Percentiles rank a stretch among this genome's conserved stretches.
These are phyloP conservation scores for Rhynchopsitta pachyrhyncha DNA, from an alignment of 2,113 vertebrate species.

Conservation along the genomic window DNA sequence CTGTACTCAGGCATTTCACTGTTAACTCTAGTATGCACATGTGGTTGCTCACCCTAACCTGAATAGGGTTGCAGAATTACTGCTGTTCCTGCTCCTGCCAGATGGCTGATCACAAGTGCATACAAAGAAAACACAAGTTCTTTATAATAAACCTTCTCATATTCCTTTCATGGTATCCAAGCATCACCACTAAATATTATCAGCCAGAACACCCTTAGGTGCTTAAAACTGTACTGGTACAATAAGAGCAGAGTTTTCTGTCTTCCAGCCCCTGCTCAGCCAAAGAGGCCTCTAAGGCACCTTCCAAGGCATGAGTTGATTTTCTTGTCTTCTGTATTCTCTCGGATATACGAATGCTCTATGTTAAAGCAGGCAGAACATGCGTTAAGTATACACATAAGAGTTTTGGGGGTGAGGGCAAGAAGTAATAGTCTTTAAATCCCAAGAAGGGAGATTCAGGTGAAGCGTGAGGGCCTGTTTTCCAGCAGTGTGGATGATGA, in stretches of 20 bases:
- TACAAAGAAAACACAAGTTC: not conserved
- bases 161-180: not conserved
- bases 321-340: not conserved
- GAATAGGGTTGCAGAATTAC: not conserved
- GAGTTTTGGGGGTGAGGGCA: fast-evolving
- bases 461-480: not conserved
- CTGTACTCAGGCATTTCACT: not conserved
- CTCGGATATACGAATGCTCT: not conserved
- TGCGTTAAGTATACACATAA: not conserved
- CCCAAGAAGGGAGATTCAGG: not conserved
- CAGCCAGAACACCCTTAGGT: not conserved
- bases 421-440: not conserved
- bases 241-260: not conserved
- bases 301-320: not conserved
- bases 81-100: not conserved
- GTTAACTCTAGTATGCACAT: not conserved
- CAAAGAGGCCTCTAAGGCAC: not conserved
- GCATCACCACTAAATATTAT: not conserved
- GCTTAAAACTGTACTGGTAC: not conserved
- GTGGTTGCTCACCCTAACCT: not conserved
- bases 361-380: not conserved
- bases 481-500: not conserved
- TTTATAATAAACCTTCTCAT: not conserved
- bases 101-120: fast-evolving
- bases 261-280: not conserved